Base-by-base conservation (phyloP, 2,888 invertebrate species). In the Seira ritae region DNA sequence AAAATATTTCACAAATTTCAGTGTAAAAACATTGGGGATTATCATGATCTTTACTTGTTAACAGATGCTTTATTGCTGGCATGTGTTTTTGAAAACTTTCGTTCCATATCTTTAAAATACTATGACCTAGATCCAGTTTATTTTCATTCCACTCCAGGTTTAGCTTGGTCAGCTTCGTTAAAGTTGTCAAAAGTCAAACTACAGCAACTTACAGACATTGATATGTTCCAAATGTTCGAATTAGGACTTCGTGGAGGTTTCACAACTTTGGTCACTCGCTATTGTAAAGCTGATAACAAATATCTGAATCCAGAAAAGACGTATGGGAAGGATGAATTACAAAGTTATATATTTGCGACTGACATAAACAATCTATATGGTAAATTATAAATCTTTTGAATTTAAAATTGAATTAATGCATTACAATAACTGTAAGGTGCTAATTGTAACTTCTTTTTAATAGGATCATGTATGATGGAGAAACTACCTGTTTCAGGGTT, bases 331-430 rank as follows among this genome's bases (percentile, higher is more conserved):
- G 46, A 42, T 66, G 15, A 20, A 1, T 22, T 72, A 20, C 72
- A 73, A 71, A 31, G 37, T 10, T 74, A 74, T 23, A 20, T 80
- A 15, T 42, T 62, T 3, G 19, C 55, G 6, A 12, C 37, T 1
- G 83, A 83, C 20, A n/a, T 4, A 8, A 50, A 65, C 8, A 83
- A 83, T 46, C 22, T 83, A 6, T 83, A 83, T 31, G 83, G 83
- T 10, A 0, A n/a, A n/a, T n/a, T n/a, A n/a, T n/a, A n/a, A n/a
- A n/a, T n/a, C n/a, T n/a, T n/a, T n/a, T n/a, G n/a, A n/a, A n/a
- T n/a, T n/a, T n/a, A n/a, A n/a, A n/a, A n/a, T n/a, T n/a, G n/a
- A n/a, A n/a, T n/a, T n/a, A n/a, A n/a, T n/a, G n/a, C n/a, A n/a
- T n/a, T n/a, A n/a, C n/a, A n/a, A n/a, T n/a, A n/a, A n/a, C n/a